These are phyloP conservation scores for Drosophila aldrichi DNA, from an alignment of 2,888 invertebrate species.

Conservation along the genomic window DNA sequence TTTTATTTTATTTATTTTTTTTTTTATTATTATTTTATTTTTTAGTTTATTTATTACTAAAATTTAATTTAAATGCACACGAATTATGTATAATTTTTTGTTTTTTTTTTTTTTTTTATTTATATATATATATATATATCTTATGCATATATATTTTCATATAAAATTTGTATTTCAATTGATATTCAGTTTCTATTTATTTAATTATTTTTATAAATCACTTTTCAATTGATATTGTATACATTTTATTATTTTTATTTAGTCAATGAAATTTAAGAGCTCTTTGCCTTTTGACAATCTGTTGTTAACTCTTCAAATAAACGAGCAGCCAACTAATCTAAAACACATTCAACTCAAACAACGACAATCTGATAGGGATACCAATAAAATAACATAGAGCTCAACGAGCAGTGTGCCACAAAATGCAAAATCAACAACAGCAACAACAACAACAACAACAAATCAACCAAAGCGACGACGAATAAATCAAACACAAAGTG, in stretches of 20 bases:
- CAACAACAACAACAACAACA: conserved; percentile 32
- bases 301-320: conserved; percentile 9
- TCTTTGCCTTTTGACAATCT: not conserved
- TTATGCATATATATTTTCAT: too few relatives aligned
- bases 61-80: too few relatives aligned
- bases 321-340: conserved; percentile 6
- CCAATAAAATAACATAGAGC: conserved; percentile 24
- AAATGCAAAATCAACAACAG: conserved; percentile 34
- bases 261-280: not conserved
- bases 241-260: not conserved
- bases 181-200: too few relatives aligned
- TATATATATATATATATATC: too few relatives aligned
- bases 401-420: conserved; percentile 15
- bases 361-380: conserved; percentile 22
- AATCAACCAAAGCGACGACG: conserved; percentile 30
- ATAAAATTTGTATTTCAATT: too few relatives aligned
- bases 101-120: too few relatives aligned
- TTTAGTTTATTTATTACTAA: too few relatives aligned
- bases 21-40: too few relatives aligned
- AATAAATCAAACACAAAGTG: conserved; percentile 48
- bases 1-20: too few relatives aligned
- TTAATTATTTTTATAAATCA: too few relatives aligned
- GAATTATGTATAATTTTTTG: too few relatives aligned
- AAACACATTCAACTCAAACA: conserved; percentile 6
- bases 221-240: not conserved